Conservation (phyloP, 2,888 invertebrate species). For the Zonitis immaculata region DNA sequence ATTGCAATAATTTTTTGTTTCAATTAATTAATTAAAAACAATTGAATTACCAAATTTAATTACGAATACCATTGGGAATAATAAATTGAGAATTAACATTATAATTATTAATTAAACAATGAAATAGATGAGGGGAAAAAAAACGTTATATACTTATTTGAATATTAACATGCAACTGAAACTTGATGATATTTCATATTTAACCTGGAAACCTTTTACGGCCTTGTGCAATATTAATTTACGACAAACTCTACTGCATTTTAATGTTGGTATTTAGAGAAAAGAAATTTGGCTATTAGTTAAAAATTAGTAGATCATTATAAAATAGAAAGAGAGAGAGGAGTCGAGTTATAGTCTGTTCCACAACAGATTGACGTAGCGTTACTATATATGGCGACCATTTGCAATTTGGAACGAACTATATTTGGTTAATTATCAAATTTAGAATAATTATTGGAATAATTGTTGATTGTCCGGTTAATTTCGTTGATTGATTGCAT, state of each 20-base stretch:
- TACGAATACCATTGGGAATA: background rate
- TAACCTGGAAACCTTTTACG: slow-evolving; percentile 20
- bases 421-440: too few relatives aligned
- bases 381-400: too few relatives aligned
- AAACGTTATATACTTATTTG: background rate
- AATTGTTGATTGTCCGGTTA: background rate
- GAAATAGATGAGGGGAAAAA: too few relatives aligned
- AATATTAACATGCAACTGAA: slow-evolving; percentile 4
- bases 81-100: background rate
- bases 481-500: background rate
- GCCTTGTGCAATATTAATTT: slow-evolving; percentile 16
- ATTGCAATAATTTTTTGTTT: background rate
- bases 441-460: too few relatives aligned
- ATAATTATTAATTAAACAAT: background rate
- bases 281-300: too few relatives aligned
- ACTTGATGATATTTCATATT: slow-evolving; percentile 7
- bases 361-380: too few relatives aligned
- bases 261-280: too few relatives aligned
- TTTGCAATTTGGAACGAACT: too few relatives aligned
- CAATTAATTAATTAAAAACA: background rate
- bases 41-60: slow-evolving; percentile 3
- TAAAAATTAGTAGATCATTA: too few relatives aligned
- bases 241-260: too few relatives aligned
- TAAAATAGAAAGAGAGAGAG: too few relatives aligned
- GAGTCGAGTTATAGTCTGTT: too few relatives aligned